Conservation (phyloP, 2,888 invertebrate species). For the Polylopha cassiicola region DNA sequence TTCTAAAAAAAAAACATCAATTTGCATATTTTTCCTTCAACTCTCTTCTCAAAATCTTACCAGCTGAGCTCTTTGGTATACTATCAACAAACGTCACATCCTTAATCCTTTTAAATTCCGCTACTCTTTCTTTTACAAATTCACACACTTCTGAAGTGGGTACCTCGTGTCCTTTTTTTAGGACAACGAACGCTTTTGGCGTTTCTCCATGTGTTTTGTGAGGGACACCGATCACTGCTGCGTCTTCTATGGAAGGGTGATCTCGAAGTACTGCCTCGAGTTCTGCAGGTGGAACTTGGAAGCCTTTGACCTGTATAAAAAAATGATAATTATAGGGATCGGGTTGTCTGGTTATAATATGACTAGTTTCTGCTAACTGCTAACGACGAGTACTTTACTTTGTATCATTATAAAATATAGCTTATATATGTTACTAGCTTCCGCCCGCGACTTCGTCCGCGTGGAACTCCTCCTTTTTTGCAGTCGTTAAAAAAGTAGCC, state of each 20-base stretch:
- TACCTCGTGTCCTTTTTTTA: constrained; percentile 38
- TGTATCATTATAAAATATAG: no score
- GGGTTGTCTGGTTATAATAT: no score
- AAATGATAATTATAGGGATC: no score
- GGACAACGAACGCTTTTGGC: constrained; percentile 27
- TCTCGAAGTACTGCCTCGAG: constrained; percentile 81
- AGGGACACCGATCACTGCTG: constrained; percentile 85
- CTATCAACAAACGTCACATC: constrained; percentile 81
- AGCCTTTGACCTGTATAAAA: constrained; percentile 79
- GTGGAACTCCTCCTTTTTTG: no score
- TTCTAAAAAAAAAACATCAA: no score
- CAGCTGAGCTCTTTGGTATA: constrained; percentile 86
- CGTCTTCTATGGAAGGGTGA: constrained; percentile 83
- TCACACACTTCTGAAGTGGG: constrained; percentile 76
- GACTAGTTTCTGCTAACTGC: no score
- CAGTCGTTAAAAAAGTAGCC: no score
- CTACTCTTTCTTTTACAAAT: constrained; percentile 82
- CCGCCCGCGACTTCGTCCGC: no score
- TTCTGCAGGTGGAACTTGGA: constrained; percentile 88
- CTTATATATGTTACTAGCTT: no score
- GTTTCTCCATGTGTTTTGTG: constrained; percentile 79
- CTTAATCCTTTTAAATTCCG: constrained; percentile 84
- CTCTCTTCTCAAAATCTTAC: constrained; percentile 85
- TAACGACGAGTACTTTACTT: no score
- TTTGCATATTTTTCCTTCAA: constrained; percentile 67